A percentile compares a stretch with the other conserved stretches of the same genome.
Conservation (phyloP, 1,140 invertebrate species). For the Heliothis subflexa region DNA sequence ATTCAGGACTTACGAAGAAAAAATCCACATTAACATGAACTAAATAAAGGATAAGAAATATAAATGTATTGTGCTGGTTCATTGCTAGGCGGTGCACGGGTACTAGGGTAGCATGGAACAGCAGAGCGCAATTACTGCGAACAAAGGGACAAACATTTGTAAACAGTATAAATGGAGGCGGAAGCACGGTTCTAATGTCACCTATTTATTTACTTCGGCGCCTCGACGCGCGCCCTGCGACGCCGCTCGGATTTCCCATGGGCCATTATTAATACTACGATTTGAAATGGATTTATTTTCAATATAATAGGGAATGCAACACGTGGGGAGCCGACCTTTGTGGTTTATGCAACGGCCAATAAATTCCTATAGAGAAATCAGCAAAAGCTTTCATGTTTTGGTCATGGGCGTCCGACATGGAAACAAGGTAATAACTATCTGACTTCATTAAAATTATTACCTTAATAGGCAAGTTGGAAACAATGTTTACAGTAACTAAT, state of each 20-base stretch:
- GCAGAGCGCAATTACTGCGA: conserved; percentile 44
- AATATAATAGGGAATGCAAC: conserved; percentile 41
- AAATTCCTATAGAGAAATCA: background rate
- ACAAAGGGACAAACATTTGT: conserved; percentile 41
- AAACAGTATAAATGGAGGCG: conserved; percentile 46
- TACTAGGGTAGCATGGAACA: conserved; percentile 17
- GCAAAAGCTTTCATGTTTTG: no score
- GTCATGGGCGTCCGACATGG: no score
- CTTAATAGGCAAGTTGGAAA: no score
- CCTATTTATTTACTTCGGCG: conserved; percentile 46
- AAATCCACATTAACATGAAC: background rate
- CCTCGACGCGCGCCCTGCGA: conserved; percentile 12
- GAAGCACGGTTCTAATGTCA: conserved; percentile 40
- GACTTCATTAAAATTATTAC: background rate
- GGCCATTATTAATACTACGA: conserved; percentile 51
- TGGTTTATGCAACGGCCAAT: background rate
- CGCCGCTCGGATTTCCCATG: conserved; percentile 49
- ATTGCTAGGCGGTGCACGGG: conserved; percentile 17
- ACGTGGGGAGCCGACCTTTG: background rate
- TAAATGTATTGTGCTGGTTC: background rate
- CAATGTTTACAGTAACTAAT: no score
- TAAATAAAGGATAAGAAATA: background rate
- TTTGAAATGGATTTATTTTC: conserved; percentile 53
- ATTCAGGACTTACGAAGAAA: background rate
- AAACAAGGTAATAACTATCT: no score